Conservation (phyloP, 2,888 invertebrate species). For the Drosophila melanocephala region DNA sequence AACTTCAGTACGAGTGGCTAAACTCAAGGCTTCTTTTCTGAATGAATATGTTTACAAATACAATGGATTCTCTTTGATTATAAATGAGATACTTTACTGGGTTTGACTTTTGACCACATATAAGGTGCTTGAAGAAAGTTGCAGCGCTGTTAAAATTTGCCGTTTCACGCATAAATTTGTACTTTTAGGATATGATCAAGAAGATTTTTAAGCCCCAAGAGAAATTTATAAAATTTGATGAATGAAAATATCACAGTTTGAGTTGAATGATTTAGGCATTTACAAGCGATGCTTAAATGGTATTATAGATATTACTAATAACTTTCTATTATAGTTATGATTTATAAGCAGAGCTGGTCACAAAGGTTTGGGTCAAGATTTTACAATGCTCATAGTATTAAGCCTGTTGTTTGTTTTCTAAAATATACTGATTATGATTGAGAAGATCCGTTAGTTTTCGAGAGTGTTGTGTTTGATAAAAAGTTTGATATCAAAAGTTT, state of each 20-base stretch:
- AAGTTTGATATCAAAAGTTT: background rate
- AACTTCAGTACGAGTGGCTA: slow-evolving; percentile 4
- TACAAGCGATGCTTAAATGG: background rate
- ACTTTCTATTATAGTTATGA: background rate
- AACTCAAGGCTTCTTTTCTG: slow-evolving; percentile 26
- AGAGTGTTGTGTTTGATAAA: background rate
- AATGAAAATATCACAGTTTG: slow-evolving; percentile 9
- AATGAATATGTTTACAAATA: slow-evolving; percentile 46
- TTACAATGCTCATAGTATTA: background rate
- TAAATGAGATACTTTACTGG: slow-evolving; percentile 46
- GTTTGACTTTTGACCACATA: background rate
- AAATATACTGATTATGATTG: background rate
- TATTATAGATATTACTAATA: background rate
- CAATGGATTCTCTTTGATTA: slow-evolving; percentile 17
- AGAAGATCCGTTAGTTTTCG: background rate
- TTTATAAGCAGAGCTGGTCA: background rate
- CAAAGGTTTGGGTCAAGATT: background rate
- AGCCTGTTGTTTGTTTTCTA: no score
- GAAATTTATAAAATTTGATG: slow-evolving; percentile 7
- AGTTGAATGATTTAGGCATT: background rate
- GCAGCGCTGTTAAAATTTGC: slow-evolving; percentile 28
- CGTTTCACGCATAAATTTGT: slow-evolving; percentile 58
- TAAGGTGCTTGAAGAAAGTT: slow-evolving; percentile 27
- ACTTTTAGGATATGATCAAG: slow-evolving; percentile 18
- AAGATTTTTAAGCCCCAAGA: background rate